Evolutionary conservation across 2,888 invertebrate genomes (phyloP).

Genomic region (Monopis laevigella): DNA sequence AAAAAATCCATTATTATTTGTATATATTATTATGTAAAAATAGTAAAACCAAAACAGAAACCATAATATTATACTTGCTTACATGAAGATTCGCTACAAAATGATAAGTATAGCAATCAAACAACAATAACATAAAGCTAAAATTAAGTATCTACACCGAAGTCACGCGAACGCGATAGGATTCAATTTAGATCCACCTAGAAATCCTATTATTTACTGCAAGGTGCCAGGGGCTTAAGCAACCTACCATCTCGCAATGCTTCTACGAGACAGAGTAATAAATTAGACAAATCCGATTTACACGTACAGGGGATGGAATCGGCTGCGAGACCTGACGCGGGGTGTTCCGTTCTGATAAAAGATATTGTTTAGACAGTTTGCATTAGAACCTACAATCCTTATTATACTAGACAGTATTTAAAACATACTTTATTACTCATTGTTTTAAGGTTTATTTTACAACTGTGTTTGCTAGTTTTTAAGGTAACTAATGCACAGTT

Average conservation of each 20-base stretch:
- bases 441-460: no score
- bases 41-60: no score
- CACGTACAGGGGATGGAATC: constrained; percentile 41
- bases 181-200: constrained; percentile 52
- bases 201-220: constrained; percentile 57
- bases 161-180: constrained; percentile 23
- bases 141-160: neutral
- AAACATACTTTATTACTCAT: no score
- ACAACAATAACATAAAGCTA: constrained; percentile 1
- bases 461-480: no score
- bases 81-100: no score
- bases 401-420: no score
- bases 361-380: constrained; percentile 6
- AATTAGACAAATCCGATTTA: constrained; percentile 65
- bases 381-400: no score
- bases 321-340: constrained; percentile 5
- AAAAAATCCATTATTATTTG: no score
- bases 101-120: no score
- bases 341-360: constrained; percentile 3
- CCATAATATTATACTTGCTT: no score
- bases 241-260: constrained; percentile 47
- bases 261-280: constrained; percentile 45
- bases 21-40: no score
- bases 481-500: no score
- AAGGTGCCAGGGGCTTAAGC: constrained; percentile 51